Percentiles rank a stretch among this genome's conserved stretches.
These are phyloP conservation scores for Cotesia chilonis DNA, from an alignment of 1,140 invertebrate genomes.

Conservation along the genomic window DNA sequence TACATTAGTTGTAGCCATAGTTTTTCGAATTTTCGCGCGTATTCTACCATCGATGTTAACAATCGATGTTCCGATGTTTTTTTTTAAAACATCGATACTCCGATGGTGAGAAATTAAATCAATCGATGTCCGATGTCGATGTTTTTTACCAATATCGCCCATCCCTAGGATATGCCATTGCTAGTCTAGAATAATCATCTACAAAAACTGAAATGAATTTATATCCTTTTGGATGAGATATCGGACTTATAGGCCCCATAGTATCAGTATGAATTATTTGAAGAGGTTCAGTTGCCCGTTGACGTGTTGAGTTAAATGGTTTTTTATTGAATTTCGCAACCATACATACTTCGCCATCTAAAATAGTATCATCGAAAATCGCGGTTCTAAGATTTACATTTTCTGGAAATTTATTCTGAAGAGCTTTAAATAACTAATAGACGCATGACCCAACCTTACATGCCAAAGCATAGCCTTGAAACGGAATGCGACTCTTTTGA, in stretches of 20 bases:
- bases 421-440: too few species aligned
- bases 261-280: constrained; percentile 37
- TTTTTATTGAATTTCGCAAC: constrained; percentile 40
- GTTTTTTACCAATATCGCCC: background rate
- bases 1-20: background rate
- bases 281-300: constrained; percentile 35
- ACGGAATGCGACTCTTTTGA: too few species aligned
- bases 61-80: constrained; percentile 4
- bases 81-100: background rate
- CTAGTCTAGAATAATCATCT: too few species aligned
- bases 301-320: constrained; percentile 34
- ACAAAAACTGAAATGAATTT: constrained; percentile 35
- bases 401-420: constrained; percentile 7
- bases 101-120: background rate
- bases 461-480: constrained; percentile 40
- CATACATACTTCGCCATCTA: constrained; percentile 41
- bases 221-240: constrained; percentile 14
- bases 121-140: constrained; percentile 11
- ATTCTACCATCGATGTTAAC: constrained; percentile 9
- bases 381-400: constrained; percentile 27
- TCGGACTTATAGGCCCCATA: constrained; percentile 37
- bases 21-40: constrained; percentile 4
- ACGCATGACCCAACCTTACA: constrained; percentile 11
- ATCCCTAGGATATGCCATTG: background rate
- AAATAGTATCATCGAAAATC: constrained; percentile 38